Evolutionary conservation across 2,888 invertebrate genomes (phyloP), one percentile per base, ranked within the genome.

Genomic region (Dynastes grantii): DNA sequence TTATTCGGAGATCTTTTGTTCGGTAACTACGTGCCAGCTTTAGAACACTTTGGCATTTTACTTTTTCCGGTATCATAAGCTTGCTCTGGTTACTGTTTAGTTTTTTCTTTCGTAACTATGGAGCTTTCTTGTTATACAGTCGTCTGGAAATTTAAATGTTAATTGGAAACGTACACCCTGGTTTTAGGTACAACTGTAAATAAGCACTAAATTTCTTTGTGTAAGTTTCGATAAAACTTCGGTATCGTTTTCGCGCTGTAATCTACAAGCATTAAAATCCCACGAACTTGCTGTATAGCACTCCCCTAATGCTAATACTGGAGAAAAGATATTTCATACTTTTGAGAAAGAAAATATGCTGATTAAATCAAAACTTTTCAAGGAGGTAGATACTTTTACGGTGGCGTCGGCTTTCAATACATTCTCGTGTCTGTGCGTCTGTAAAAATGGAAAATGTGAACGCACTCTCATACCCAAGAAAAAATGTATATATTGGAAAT

Each of bases 301-400:
- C 40, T 58, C 40, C 27, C 27, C 5, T 40, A 61, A 6, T 75
- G 45, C 61, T 75, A 75, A 61, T 73, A 61, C 22, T 13, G 49
- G 61, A 63, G 49, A 58, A 61, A 75, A 75, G 61, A 45, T 45
- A 45, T 75, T 75, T 49, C 63, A 27, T 40, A 75, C 49, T 75
- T 75, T 61, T 45, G 45, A 40, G 29, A 45, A 75, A 45, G 45
- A 49, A 75, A 75, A 75, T 75, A 75, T 75, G 73, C 73, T 75
- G 73, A 75, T 75, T 75, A 45, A 75, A 75, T 75, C 45, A 61
- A 61, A 75, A 75, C 61, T 75, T 75, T 75, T 75, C 45, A 29
- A 27, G 61, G 9, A 16, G 61, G 22, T 75, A 45, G 61, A 75
- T 75, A 68, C 61, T 75, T 58, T 75, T 75, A 27, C 45, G 27